Percentiles rank a stretch among this genome's conserved stretches.
Conservation (phyloP, 2,888 invertebrate genomes). For the Drosophila subquinaria region DNA sequence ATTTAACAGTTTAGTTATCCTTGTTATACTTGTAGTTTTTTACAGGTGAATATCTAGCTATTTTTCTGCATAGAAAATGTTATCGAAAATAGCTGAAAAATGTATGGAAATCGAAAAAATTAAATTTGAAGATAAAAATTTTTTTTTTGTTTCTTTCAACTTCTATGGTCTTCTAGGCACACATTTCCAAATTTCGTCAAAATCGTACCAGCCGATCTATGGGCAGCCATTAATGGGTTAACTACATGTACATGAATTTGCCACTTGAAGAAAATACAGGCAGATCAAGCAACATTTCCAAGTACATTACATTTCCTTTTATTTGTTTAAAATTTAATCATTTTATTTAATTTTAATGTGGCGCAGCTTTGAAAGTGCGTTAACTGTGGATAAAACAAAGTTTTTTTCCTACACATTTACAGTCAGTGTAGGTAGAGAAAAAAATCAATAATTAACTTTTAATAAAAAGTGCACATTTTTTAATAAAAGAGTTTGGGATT, state of each 20-base stretch:
- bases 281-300: background rate
- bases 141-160: no score
- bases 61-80: no score
- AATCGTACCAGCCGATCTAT: no score
- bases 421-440: slow-evolving; percentile 16
- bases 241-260: background rate
- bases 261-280: background rate
- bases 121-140: no score
- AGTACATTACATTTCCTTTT: background rate
- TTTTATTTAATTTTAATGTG: slow-evolving; percentile 37
- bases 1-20: no score
- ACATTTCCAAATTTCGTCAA: no score
- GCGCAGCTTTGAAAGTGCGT: slow-evolving; percentile 64
- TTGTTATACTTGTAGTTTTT: no score
- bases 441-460: slow-evolving; percentile 9
- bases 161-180: no score
- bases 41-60: no score
- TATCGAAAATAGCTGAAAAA: no score
- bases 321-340: slow-evolving; percentile 15
- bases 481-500: background rate
- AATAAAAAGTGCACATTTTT: slow-evolving; percentile 2
- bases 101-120: no score
- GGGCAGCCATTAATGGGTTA: no score
- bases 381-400: slow-evolving; percentile 8
- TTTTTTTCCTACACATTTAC: slow-evolving; percentile 32